phyloP scores from a whole-genome alignment of 2,113 vertebrate genomes.

The Notarius quadriscutis region DNA sequence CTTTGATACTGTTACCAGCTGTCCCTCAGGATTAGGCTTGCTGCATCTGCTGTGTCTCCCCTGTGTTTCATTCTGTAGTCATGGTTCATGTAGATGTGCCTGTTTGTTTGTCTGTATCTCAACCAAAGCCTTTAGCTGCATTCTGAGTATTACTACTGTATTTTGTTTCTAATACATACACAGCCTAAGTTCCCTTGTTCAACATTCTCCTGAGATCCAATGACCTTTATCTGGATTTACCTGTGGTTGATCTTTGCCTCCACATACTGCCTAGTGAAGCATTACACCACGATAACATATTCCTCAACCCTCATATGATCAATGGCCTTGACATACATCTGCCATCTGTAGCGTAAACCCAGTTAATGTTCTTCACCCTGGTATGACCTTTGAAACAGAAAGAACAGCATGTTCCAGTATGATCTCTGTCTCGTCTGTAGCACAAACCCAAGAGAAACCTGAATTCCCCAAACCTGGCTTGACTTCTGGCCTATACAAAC shows the following conservation, averaged over 20 bases:
- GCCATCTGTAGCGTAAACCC: background rate
- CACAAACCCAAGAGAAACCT: background rate
- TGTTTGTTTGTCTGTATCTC: conserved; percentile 1
- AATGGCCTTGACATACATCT: background rate
- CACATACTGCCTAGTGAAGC: background rate
- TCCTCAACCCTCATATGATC: background rate
- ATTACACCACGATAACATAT: background rate
- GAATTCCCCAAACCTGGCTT: background rate
- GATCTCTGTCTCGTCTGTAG: background rate
- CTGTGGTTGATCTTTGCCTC: background rate
- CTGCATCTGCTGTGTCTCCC: background rate
- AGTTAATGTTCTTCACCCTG: background rate
- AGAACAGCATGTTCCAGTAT: background rate
- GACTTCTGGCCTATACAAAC: background rate
- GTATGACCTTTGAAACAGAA: background rate
- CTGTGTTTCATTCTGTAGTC: background rate
- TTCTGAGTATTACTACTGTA: background rate
- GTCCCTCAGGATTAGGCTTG: background rate
- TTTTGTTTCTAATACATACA: background rate
- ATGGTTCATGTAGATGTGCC: background rate
- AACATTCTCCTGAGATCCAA: background rate
- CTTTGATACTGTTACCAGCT: background rate
- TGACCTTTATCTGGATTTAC: background rate
- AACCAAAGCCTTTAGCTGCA: background rate
- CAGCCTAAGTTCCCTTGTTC: background rate